Evolutionary conservation across 2,113 vertebrate species (phyloP), one percentile per base, ranked within the genome.

Genomic region (Caranx ignobilis): DNA sequence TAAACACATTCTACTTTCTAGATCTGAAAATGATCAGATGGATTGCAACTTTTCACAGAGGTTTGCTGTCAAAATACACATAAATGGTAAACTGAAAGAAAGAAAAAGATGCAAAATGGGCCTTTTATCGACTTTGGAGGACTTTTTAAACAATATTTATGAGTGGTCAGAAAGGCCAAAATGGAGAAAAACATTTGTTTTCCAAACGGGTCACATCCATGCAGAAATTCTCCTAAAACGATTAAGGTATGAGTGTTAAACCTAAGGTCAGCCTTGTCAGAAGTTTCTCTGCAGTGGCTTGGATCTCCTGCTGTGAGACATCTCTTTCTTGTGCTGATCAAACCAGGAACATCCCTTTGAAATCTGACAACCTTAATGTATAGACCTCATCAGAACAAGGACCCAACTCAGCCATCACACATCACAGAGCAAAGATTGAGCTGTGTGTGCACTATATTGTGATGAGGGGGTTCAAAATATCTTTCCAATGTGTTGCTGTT

Each of bases 281-380:
- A 16, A 54, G 48, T 59, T 39, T 34, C 60, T 54, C 63, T 60
- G 71, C 55, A 34, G 67, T 41, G 41, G 47, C 13, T 41, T 34
- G 11, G 55, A 41, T 2, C 2, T 9, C 67, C 62, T 35, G 5
- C 67, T 79, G 77, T 35, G 73, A 72, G n/a, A 50, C 60, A 81
- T 39, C 69, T 67, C 71, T 61, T 63, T 69, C 50, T 48, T 86
- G 55, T 75, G 64, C 35, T 72, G 48, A 84, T 87, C 64, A 71
- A 77, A 82, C 63, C 21, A 21, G 47, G 54, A 81, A 5, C 39
- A 48, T 10, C 34, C 63, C 73, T 89, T 86, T 87, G 81, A 90
- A 88, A 88, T 76, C 13, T 47, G 84, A 89, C 70, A 79, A 54
- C 35, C 55, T 54, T 45, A 77, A 85, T 56, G 52, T 63, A 55